Conservation (phyloP, 2,888 invertebrate genomes). For the Platycheirus rosarum region DNA sequence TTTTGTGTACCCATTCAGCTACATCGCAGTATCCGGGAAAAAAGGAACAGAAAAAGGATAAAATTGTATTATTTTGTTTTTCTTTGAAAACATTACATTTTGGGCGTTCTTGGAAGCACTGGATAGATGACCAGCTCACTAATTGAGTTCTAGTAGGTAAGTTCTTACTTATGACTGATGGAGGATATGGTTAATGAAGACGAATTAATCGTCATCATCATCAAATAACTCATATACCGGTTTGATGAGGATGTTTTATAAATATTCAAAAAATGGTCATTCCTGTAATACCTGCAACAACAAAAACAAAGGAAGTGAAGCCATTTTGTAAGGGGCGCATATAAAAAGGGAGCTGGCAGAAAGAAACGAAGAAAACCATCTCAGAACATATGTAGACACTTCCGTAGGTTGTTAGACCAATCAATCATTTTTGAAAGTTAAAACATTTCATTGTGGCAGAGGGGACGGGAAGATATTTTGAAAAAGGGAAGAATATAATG, state of each 20-base stretch:
- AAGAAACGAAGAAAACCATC: conserved; percentile 12
- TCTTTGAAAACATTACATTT: background rate
- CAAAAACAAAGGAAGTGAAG: background rate
- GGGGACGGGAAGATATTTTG: background rate
- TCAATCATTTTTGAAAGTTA: conserved; percentile 31
- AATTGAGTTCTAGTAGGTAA: conserved; percentile 65
- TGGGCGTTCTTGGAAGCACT: conserved; percentile 2
- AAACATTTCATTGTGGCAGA: conserved; percentile 8
- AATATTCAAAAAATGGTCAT: conserved; percentile 20
- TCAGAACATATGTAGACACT: conserved; percentile 50
- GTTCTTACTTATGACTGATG: conserved; percentile 33
- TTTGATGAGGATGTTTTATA: conserved; percentile 29
- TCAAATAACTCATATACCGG: conserved; percentile 2
- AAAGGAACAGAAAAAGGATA: conserved; percentile 49
- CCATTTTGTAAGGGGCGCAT: background rate
- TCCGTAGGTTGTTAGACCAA: conserved; percentile 37
- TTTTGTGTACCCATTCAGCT: conserved; percentile 48
- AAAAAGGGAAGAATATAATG: conserved; percentile 32
- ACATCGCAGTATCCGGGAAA: conserved; percentile 37
- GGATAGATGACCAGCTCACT: conserved; percentile 58
- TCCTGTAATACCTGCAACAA: no score
- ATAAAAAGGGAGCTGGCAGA: background rate
- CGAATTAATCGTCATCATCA: conserved; percentile 50
- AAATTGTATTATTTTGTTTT: conserved; percentile 38
- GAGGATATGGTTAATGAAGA: conserved; percentile 45